Evolutionary conservation across 1,140 invertebrate genomes (phyloP).

Genomic region (Archegozetes longisetosus): DNA sequence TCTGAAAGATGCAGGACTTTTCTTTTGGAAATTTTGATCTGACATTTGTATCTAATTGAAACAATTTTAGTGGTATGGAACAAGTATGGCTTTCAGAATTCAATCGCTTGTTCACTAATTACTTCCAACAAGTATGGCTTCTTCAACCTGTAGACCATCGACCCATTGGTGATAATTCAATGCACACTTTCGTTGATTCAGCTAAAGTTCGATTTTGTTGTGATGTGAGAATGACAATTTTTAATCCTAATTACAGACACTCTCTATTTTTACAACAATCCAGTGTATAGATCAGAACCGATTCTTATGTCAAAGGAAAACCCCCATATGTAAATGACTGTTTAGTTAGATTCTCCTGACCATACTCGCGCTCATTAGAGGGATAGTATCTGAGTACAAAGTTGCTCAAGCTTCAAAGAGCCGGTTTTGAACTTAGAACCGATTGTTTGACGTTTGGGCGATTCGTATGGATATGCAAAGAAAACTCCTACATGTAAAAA

Average conservation of each 20-base stretch:
- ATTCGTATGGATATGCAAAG: no score
- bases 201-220: conserved; percentile 25
- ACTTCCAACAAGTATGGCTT: conserved; percentile 21
- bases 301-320: no score
- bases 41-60: background rate
- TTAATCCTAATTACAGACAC: background rate
- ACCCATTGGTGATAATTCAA: conserved; percentile 3
- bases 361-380: no score
- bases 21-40: background rate
- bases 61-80: conserved; percentile 22
- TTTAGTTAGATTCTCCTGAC: no score
- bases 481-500: no score
- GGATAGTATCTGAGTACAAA: no score
- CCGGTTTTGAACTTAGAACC: no score
- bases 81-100: conserved; percentile 23
- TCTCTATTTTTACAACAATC: background rate
- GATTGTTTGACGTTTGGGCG: no score
- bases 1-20: background rate
- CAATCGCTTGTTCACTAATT: conserved; percentile 20
- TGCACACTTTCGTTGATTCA: conserved; percentile 22
- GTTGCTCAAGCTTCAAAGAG: no score
- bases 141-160: conserved; percentile 16
- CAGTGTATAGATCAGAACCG: background rate
- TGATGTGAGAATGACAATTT: conserved; percentile 16
- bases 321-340: no score